A percentile compares a stretch with the other conserved stretches of the same genome.
Evolutionary conservation across 2,888 invertebrate species (phyloP).

Genomic region (Dicyrtoma fusca): DNA sequence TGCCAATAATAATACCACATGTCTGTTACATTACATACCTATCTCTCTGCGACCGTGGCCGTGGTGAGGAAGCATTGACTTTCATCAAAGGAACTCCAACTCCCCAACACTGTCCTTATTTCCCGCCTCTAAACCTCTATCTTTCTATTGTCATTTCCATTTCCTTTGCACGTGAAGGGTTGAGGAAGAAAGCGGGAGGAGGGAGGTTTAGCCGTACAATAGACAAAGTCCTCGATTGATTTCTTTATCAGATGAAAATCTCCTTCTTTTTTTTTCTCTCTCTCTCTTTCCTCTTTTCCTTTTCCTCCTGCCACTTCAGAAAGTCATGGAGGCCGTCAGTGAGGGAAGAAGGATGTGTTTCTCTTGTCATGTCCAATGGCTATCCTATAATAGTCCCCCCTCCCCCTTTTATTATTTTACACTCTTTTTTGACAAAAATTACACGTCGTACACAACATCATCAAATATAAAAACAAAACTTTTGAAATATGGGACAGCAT

Average conservation of each 20-base stretch:
- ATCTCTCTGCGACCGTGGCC: too few relatives aligned
- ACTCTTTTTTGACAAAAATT: too few relatives aligned
- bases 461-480: too few relatives aligned
- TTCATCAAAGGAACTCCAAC: neutral
- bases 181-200: slow-evolving; percentile 5
- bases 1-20: too few relatives aligned
- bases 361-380: neutral
- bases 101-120: neutral
- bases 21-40: too few relatives aligned
- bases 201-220: neutral
- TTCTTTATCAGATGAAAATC: slow-evolving; percentile 29
- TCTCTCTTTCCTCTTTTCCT: neutral
- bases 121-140: neutral
- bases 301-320: slow-evolving; percentile 4
- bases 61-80: slow-evolving; percentile 1
- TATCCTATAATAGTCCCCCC: neutral
- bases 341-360: neutral
- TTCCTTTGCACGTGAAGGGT: neutral
- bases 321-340: neutral
- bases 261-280: neutral
- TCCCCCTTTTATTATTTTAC: neutral
- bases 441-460: too few relatives aligned
- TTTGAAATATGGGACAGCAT: too few relatives aligned
- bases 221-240: slow-evolving; percentile 18
- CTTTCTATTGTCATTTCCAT: slow-evolving; percentile 1